Evolutionary conservation across 2,888 invertebrate species (phyloP).

Genomic region (Lymantria monacha): DNA sequence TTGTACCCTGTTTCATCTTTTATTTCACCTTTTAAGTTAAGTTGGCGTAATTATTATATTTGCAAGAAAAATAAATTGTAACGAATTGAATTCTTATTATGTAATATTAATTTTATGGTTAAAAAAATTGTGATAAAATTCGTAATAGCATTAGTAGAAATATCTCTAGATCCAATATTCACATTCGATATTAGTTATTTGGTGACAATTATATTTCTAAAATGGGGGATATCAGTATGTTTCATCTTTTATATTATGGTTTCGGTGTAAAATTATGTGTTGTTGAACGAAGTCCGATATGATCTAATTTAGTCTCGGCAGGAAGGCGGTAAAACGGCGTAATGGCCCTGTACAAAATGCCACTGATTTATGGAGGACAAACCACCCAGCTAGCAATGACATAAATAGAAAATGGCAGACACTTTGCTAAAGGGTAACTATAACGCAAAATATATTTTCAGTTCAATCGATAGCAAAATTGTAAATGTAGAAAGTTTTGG

Average conservation of each 20-base stretch:
- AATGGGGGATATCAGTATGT: neutral
- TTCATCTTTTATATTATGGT: constrained; percentile 15
- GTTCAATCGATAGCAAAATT: constrained; percentile 25
- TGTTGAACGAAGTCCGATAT: constrained; percentile 61
- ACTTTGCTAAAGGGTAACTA: constrained; percentile 64
- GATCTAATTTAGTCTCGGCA: constrained; percentile 76
- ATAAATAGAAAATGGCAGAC: constrained; percentile 71
- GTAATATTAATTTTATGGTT: too few species aligned
- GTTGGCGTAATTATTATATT: too few species aligned
- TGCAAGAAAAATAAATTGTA: too few species aligned
- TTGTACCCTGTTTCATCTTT: too few species aligned
- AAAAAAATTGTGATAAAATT: too few species aligned
- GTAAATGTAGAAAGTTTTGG: constrained; percentile 30
- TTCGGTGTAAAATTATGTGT: constrained; percentile 66
- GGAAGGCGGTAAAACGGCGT: constrained; percentile 74
- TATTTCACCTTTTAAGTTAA: too few species aligned
- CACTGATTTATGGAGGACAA: constrained; percentile 70
- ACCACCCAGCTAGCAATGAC: constrained; percentile 64
- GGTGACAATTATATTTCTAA: too few species aligned
- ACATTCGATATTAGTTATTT: too few species aligned
- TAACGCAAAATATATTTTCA: constrained; percentile 44
- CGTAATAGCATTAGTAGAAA: too few species aligned
- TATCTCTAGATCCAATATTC: too few species aligned
- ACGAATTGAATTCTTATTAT: too few species aligned
- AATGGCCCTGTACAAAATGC: constrained; percentile 74